These are phyloP conservation scores for human (Homo sapiens) DNA, from an alignment of 2,113 vertebrate genomes.

Conservation along the genomic window DNA sequence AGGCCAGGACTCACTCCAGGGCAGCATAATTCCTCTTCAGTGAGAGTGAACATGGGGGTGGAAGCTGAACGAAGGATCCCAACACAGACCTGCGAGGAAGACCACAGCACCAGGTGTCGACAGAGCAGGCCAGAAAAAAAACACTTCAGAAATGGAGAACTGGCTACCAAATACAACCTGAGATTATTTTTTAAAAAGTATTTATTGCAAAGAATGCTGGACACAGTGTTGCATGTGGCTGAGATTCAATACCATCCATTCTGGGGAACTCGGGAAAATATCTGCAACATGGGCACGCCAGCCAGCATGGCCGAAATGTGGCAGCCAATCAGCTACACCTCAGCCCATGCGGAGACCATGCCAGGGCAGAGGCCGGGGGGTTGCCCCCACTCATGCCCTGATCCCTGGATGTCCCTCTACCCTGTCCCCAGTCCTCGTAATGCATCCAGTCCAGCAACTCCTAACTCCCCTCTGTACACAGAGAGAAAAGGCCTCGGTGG, in stretches of 20 bases:
- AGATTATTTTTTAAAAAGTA: background rate
- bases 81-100: background rate
- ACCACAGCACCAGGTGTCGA: background rate
- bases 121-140: background rate
- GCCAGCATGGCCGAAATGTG: background rate
- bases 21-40: background rate
- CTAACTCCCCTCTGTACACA: background rate
- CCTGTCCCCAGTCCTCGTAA: background rate
- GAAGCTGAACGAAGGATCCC: background rate
- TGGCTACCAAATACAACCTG: background rate
- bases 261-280: background rate
- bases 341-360: background rate
- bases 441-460: background rate
- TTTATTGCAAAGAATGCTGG: slow-evolving; percentile 71
- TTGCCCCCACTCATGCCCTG: too few species aligned
- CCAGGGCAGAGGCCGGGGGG: background rate
- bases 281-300: background rate
- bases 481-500: background rate
- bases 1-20: background rate
- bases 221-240: slow-evolving; percentile 26
- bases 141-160: background rate
- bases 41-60: background rate
- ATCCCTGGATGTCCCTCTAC: background rate
- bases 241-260: background rate
- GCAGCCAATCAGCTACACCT: background rate